phyloP scores from a whole-genome alignment of 2,113 vertebrate species.

The Saguinus midas region DNA sequence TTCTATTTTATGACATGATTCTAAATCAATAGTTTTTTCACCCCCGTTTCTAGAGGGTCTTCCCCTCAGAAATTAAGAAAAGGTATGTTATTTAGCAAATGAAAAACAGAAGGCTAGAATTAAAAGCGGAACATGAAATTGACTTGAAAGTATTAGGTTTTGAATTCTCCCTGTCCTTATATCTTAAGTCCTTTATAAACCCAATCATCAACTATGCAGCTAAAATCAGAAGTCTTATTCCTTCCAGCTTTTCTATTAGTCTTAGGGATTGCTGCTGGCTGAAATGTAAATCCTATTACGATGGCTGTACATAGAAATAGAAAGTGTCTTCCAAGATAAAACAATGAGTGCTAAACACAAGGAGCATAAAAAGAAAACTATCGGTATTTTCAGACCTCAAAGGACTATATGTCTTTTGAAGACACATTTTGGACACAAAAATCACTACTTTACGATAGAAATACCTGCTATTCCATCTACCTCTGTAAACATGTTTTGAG shows the following conservation, averaged over 20 bases:
- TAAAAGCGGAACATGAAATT: background rate
- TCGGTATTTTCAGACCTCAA: constrained; percentile 45
- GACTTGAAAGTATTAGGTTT: background rate
- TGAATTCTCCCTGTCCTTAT: background rate
- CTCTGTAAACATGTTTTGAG: constrained; percentile 60
- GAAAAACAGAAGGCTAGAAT: background rate
- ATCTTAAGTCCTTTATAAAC: constrained; percentile 11
- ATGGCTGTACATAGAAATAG: background rate
- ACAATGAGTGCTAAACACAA: background rate
- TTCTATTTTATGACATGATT: background rate
- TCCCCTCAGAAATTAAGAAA: background rate
- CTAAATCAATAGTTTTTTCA: background rate
- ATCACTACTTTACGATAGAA: constrained; percentile 52
- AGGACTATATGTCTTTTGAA: constrained; percentile 41
- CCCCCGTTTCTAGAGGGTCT: background rate
- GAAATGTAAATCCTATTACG: background rate
- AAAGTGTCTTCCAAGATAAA: constrained; percentile 55
- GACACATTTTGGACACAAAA: constrained; percentile 70
- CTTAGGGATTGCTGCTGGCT: background rate
- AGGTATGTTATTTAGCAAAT: constrained; percentile 29
- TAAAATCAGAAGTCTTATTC: background rate
- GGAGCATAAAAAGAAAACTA: constrained; percentile 28
- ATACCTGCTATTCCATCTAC: constrained; percentile 59
- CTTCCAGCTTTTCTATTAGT: background rate
- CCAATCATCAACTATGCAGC: background rate